Percentiles rank a stretch among this genome's conserved stretches.
Conservation (phyloP, 2,113 vertebrate genomes). For the Talpa occidentalis region DNA sequence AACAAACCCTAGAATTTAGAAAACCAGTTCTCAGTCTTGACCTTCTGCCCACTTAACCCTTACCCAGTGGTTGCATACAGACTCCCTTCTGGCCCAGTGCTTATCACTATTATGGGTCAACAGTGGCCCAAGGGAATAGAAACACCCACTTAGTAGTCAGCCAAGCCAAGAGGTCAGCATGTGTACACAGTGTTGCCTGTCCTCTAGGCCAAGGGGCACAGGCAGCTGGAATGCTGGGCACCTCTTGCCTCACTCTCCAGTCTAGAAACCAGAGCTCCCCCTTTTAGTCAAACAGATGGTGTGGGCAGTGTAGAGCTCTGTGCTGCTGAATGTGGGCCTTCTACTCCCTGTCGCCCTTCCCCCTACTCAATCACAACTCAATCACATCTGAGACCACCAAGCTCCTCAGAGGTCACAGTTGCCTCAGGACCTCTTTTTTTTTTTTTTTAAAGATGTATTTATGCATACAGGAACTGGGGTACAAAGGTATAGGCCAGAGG, state of each 20-base stretch:
- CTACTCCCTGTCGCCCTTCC: neutral
- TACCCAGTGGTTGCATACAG: neutral
- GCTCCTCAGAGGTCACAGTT: neutral
- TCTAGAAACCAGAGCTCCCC: constrained; percentile 50
- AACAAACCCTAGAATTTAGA: neutral
- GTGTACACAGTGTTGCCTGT: constrained; percentile 45
- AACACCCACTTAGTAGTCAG: constrained; percentile 11
- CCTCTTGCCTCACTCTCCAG: constrained; percentile 20
- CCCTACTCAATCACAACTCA: neutral
- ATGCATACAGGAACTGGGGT: no score
- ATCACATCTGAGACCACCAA: neutral
- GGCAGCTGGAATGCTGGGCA: neutral
- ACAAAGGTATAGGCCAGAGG: no score
- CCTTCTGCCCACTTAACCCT: constrained; percentile 36
- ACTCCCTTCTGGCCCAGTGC: constrained; percentile 62
- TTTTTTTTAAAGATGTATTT: no score
- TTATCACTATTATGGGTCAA: neutral
- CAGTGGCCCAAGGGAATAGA: neutral
- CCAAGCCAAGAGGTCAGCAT: constrained; percentile 55
- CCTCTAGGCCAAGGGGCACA: constrained; percentile 73
- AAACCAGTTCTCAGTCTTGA: neutral
- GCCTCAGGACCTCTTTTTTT: no score
- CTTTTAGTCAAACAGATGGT: constrained; percentile 47
- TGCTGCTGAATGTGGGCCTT: neutral
- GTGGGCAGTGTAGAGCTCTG: neutral